These are phyloP conservation scores for Drosophila sordidapex DNA, from an alignment of 2,888 invertebrate species.

Conservation along the genomic window DNA sequence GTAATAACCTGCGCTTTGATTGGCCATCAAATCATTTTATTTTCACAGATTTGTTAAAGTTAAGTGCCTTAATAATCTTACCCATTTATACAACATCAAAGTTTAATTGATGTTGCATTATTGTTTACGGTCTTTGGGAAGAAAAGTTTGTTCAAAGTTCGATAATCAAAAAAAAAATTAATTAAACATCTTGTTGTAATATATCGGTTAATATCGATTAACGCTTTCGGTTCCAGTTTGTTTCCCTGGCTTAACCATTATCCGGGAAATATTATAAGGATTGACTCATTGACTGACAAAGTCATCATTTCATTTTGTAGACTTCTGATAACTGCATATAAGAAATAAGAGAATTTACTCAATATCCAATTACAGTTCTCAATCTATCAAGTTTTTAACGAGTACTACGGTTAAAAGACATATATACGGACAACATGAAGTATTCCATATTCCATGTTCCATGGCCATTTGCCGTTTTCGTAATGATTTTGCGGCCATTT, in stretches of 20 bases:
- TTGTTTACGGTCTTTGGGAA: background rate
- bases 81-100: background rate
- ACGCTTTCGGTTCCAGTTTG: background rate
- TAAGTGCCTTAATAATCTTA: background rate
- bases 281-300: background rate
- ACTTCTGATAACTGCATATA: background rate
- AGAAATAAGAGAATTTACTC: constrained; percentile 3
- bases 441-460: constrained; percentile 10
- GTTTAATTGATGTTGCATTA: background rate
- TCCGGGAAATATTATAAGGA: background rate
- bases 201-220: background rate
- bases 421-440: constrained; percentile 16
- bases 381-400: constrained; percentile 19
- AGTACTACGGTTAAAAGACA: background rate
- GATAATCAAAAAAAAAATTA: background rate
- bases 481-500: constrained; percentile 43
- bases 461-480: constrained; percentile 45
- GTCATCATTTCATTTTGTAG: background rate
- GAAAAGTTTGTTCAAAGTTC: background rate
- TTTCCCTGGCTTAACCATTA: background rate
- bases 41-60: background rate
- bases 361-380: constrained; percentile 35
- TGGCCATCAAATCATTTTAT: background rate
- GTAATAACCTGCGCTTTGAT: background rate
- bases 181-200: background rate